Conservation (phyloP, 2,888 invertebrate genomes). For the Pandemis heparana region DNA sequence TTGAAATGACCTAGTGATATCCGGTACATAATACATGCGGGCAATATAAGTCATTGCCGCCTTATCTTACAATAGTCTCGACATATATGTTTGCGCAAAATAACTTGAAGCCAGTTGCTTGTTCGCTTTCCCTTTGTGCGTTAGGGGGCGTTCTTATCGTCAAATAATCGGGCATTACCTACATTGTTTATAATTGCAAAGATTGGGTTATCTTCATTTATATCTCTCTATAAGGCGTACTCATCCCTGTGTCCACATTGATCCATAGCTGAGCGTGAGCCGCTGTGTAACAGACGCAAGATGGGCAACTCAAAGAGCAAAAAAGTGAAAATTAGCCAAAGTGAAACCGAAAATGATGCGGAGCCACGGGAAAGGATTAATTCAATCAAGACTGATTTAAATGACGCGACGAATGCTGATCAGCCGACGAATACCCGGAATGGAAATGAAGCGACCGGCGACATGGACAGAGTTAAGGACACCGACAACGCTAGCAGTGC, state of each 20-base stretch:
- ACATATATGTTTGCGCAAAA: constrained; percentile 69
- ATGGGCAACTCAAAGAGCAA: constrained; percentile 80
- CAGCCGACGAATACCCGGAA: neutral
- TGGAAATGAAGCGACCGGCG: constrained; percentile 47
- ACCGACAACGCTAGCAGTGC: constrained; percentile 79
- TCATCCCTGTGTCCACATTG: constrained; percentile 44
- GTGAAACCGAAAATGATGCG: constrained; percentile 58
- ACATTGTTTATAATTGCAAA: constrained; percentile 60
- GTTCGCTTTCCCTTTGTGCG: constrained; percentile 69
- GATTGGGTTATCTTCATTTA: constrained; percentile 48
- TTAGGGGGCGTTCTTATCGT: constrained; percentile 64
- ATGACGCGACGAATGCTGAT: constrained; percentile 51
- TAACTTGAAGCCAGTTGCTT: constrained; percentile 69
- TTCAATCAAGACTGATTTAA: constrained; percentile 68
- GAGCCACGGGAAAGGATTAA: constrained; percentile 67
- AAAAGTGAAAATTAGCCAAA: constrained; percentile 75
- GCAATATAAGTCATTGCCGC: constrained; percentile 74
- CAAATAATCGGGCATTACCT: constrained; percentile 49
- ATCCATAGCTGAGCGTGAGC: constrained; percentile 45
- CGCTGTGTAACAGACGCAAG: constrained; percentile 51
- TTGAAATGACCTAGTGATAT: constrained; percentile 53
- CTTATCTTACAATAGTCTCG: constrained; percentile 69
- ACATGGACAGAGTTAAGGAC: constrained; percentile 60
- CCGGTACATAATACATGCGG: constrained; percentile 69
- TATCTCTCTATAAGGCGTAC: constrained; percentile 51